These are phyloP conservation scores for Rosalia funebris DNA, from an alignment of 2,888 invertebrate genomes.

Conservation along the genomic window DNA sequence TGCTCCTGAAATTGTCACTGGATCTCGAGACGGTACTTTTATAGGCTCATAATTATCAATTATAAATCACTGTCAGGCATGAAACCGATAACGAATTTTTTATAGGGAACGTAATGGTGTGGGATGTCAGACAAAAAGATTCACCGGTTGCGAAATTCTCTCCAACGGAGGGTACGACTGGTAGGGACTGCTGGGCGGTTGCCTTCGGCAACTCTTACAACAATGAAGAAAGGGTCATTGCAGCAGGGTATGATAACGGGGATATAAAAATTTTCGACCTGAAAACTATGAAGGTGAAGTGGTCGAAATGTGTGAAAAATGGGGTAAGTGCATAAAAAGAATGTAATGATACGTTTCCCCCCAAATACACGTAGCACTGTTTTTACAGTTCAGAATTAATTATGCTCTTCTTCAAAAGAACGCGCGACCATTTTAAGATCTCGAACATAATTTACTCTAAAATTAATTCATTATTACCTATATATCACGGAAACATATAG, in stretches of 20 bases:
- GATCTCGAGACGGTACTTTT: constrained; percentile 89
- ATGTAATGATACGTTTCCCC: too few relatives aligned
- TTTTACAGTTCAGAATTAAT: too few relatives aligned
- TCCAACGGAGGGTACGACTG: constrained; percentile 74
- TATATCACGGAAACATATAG: too few relatives aligned
- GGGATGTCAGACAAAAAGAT: constrained; percentile 93
- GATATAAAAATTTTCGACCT: constrained; percentile 95
- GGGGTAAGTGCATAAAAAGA: constrained; percentile 74
- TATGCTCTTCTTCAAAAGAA: too few relatives aligned
- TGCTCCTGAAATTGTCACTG: constrained; percentile 95
- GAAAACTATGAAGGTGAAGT: constrained; percentile 81
- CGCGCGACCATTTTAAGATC: too few relatives aligned
- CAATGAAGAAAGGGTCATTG: constrained; percentile 84
- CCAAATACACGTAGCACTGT: too few relatives aligned
- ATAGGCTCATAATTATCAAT: too few relatives aligned
- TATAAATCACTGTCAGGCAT: neutral
- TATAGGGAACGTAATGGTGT: constrained; percentile 86
- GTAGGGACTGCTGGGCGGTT: constrained; percentile 93
- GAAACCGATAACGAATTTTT: neutral
- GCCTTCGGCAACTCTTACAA: constrained; percentile 92
- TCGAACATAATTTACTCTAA: too few relatives aligned
- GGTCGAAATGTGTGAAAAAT: constrained; percentile 94
- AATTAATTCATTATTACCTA: too few relatives aligned
- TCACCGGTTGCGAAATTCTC: constrained; percentile 91
- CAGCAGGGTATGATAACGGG: constrained; percentile 96